Percentiles rank a stretch among this genome's conserved stretches.
phyloP scores from a whole-genome alignment of 1,140 invertebrate species.

The Bilobella aurantiaca region DNA sequence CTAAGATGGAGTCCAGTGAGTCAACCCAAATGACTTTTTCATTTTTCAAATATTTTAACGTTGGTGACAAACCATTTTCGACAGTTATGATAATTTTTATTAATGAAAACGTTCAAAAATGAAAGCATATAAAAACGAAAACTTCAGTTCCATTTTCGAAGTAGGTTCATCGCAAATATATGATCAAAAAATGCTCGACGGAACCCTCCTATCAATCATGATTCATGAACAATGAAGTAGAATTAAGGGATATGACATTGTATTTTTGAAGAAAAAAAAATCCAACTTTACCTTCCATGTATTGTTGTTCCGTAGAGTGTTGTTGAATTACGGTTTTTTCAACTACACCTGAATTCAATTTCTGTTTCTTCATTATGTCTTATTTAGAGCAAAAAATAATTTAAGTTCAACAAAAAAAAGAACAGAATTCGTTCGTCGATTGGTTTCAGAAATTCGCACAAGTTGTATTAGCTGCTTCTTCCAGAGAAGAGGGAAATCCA shows the following conservation, averaged over 20 bases:
- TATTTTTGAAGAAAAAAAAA: background rate
- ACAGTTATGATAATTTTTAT: background rate
- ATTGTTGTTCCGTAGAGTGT: background rate
- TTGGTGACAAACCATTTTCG: background rate
- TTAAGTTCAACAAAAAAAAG: background rate
- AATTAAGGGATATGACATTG: background rate
- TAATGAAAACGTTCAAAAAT: background rate
- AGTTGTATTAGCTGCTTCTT: background rate
- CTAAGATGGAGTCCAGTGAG: background rate
- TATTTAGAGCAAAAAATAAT: background rate
- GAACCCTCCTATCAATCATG: background rate
- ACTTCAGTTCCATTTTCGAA: no score
- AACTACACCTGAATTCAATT: background rate
- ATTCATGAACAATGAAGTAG: background rate
- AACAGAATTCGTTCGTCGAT: background rate
- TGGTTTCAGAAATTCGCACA: no score
- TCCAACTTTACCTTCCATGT: conserved; percentile 2
- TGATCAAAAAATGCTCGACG: background rate
- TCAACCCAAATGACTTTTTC: background rate
- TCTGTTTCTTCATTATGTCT: background rate
- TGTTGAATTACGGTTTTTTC: background rate
- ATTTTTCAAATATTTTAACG: background rate
- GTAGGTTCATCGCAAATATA: background rate
- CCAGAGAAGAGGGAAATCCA: background rate
- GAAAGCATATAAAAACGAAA: no score